Percentiles rank a stretch among this genome's conserved stretches.
Evolutionary conservation across 2,113 vertebrate species (phyloP).

Genomic region (Limnothrissa miodon): DNA sequence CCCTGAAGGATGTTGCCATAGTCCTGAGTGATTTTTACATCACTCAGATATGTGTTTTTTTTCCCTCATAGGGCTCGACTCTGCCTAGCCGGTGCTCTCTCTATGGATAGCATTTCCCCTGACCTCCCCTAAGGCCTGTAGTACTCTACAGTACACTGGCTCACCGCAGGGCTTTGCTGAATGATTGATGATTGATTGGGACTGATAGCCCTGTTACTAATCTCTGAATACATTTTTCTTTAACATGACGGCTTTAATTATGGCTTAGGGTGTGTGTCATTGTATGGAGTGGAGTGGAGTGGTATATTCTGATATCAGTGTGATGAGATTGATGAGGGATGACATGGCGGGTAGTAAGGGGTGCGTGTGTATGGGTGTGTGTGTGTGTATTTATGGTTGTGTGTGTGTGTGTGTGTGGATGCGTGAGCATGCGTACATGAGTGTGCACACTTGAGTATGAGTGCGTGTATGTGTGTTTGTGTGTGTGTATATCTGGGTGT

Average conservation of each 20-base stretch:
- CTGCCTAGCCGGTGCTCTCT: not conserved
- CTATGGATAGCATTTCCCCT: not conserved
- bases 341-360: not conserved
- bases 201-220: not conserved
- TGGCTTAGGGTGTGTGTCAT: not conserved
- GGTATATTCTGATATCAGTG: not conserved
- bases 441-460: too few species aligned
- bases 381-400: too few species aligned
- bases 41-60: not conserved
- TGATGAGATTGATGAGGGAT: not conserved
- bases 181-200: not conserved
- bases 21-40: not conserved
- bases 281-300: not conserved
- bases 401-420: too few species aligned
- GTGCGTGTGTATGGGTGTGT: too few species aligned
- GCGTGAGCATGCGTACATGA: too few species aligned
- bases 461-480: too few species aligned
- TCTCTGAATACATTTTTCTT: not conserved
- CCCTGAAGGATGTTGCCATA: not conserved
- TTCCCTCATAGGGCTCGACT: not conserved
- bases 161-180: not conserved
- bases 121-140: not conserved
- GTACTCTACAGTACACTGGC: not conserved
- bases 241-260: too few species aligned
- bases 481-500: too few species aligned